Evolutionary conservation across 2,797 vertebrate genomes (phyloP).

Genomic region (Selene dorsalis): DNA sequence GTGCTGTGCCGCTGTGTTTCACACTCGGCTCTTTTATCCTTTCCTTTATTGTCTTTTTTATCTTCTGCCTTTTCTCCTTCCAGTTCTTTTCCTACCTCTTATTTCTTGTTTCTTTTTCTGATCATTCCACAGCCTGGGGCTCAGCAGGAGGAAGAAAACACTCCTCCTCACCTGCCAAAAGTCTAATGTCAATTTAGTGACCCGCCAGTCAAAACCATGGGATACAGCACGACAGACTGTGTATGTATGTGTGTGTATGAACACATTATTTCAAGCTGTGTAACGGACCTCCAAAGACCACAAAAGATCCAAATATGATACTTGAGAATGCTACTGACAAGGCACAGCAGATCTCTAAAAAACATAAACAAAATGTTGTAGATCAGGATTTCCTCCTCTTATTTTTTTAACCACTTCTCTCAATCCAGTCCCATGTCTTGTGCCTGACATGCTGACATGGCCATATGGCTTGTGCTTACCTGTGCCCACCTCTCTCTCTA

Average conservation of each 20-base stretch:
- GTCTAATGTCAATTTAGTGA: conserved; percentile 75
- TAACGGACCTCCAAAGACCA: conserved; percentile 1
- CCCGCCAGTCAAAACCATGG: conserved; percentile 73
- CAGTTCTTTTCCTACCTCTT: not conserved
- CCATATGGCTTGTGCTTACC: conserved; percentile 68
- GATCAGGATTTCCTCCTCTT: not conserved
- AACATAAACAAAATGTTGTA: not conserved
- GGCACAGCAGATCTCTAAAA: not conserved
- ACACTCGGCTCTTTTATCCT: conserved; percentile 4
- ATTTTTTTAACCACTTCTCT: conserved; percentile 23
- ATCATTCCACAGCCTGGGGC: conserved; percentile 38
- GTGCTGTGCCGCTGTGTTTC: conserved; percentile 33
- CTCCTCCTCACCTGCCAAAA: conserved; percentile 63
- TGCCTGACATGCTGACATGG: conserved; percentile 44
- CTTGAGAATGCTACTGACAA: not conserved
- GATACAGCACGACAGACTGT: conserved; percentile 37
- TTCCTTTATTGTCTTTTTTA: conserved; percentile 5
- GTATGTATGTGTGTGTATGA: conserved; percentile 15
- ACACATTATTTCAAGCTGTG: conserved; percentile 25
- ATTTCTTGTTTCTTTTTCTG: not conserved
- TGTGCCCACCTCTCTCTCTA: conserved; percentile 37
- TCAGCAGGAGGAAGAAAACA: conserved; percentile 58
- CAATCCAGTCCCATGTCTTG: conserved; percentile 26
- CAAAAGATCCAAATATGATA: conserved; percentile 3
- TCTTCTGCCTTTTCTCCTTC: not conserved